Evolutionary conservation across 2,113 vertebrate species (phyloP).

Genomic region (Chloebia gouldiae): DNA sequence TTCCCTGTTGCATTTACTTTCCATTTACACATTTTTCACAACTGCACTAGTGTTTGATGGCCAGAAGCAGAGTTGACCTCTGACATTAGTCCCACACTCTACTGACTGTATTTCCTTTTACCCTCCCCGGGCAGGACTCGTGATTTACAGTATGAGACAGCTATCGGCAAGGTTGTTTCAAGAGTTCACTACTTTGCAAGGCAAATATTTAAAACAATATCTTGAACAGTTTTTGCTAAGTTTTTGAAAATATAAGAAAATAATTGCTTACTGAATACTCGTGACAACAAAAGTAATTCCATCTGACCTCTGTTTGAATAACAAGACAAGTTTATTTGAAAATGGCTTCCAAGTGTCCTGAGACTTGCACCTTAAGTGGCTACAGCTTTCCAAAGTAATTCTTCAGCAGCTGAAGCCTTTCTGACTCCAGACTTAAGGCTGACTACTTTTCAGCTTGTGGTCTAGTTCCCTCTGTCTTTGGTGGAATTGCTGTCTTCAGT

Average conservation of each 20-base stretch:
- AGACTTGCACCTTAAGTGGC: background rate
- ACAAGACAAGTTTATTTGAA: background rate
- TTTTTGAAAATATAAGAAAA: background rate
- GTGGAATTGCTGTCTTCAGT: background rate
- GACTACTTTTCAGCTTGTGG: background rate
- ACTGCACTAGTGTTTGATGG: background rate
- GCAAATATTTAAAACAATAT: background rate
- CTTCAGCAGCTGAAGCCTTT: background rate
- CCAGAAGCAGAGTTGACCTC: background rate
- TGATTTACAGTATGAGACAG: background rate
- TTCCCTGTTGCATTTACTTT: background rate
- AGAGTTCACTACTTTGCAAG: background rate
- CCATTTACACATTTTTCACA: background rate
- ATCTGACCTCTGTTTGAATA: background rate
- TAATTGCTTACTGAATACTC: background rate
- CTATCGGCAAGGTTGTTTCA: background rate
- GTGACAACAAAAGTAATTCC: background rate
- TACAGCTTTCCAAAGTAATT: background rate
- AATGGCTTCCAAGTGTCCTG: background rate
- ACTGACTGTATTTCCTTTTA: background rate
- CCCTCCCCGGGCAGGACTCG: background rate
- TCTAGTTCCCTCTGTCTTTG: background rate
- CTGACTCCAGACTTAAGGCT: background rate
- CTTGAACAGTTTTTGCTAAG: background rate
- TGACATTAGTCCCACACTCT: background rate